These are phyloP conservation scores for Anolis apletophallus DNA, from an alignment of 2,797 vertebrate species.

Conservation along the genomic window DNA sequence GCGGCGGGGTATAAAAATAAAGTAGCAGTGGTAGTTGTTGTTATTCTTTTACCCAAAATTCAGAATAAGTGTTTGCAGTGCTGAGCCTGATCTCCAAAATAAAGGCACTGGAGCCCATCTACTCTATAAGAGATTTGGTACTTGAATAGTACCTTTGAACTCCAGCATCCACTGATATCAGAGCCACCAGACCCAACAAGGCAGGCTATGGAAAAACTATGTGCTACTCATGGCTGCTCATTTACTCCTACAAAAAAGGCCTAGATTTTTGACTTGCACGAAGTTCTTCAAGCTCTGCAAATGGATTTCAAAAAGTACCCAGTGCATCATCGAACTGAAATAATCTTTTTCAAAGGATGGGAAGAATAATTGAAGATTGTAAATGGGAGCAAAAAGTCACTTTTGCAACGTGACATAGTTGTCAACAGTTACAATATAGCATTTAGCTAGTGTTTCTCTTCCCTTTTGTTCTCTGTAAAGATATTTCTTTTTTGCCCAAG, in stretches of 20 bases:
- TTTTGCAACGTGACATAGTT: constrained; percentile 23
- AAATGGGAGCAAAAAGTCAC: not conserved
- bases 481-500: constrained; percentile 45
- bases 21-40: too few species aligned
- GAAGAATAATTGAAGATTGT: not conserved
- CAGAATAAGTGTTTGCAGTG: too few species aligned
- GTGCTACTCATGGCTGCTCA: not conserved
- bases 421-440: constrained; percentile 18
- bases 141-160: too few species aligned
- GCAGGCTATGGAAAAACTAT: not conserved
- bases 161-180: too few species aligned
- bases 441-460: constrained; percentile 26
- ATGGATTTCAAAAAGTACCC: not conserved
- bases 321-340: not conserved
- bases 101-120: too few species aligned
- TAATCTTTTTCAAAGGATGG: constrained; percentile 34
- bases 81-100: too few species aligned
- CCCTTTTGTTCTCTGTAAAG: constrained; percentile 45
- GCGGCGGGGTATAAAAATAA: too few species aligned
- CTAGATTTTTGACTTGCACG: not conserved
- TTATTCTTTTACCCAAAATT: too few species aligned
- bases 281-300: fast-evolving
- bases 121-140: too few species aligned
- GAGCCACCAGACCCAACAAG: not conserved
- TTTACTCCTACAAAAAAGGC: not conserved